These are phyloP conservation scores for Drosophila multiciliata DNA, from an alignment of 2,888 invertebrate species.

Conservation along the genomic window DNA sequence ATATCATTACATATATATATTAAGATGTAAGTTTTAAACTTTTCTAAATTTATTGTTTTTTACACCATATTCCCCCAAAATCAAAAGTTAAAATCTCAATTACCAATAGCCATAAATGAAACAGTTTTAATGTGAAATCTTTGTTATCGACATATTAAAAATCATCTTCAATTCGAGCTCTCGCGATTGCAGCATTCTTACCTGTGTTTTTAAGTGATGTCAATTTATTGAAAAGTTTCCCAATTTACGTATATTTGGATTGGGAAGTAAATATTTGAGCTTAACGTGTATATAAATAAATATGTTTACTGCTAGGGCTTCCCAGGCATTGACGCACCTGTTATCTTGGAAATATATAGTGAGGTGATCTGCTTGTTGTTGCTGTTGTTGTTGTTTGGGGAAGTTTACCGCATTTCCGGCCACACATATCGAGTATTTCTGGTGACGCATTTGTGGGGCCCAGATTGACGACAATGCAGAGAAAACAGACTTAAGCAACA, in stretches of 20 bases:
- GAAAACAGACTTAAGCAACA: slow-evolving; percentile 46
- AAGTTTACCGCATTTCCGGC: slow-evolving; percentile 56
- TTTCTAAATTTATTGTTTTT: too few species aligned
- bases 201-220: background rate
- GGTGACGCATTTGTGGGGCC: slow-evolving; percentile 58
- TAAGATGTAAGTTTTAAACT: too few species aligned
- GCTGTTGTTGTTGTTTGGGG: slow-evolving; percentile 16
- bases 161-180: background rate
- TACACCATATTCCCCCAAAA: background rate
- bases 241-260: background rate
- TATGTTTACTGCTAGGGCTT: slow-evolving; percentile 8
- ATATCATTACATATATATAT: too few species aligned
- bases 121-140: background rate
- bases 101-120: background rate
- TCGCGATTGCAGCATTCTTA: background rate
- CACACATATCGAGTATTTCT: slow-evolving; percentile 30
- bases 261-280: background rate
- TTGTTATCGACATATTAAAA: background rate
- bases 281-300: slow-evolving; percentile 1
- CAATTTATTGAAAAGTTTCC: background rate
- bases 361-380: slow-evolving; percentile 11
- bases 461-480: slow-evolving; percentile 55
- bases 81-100: background rate
- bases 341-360: slow-evolving; percentile 37
- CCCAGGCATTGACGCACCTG: slow-evolving; percentile 42